Evolutionary conservation across 2,113 vertebrate species (phyloP).

Genomic region (Tachuris rubrigastra): DNA sequence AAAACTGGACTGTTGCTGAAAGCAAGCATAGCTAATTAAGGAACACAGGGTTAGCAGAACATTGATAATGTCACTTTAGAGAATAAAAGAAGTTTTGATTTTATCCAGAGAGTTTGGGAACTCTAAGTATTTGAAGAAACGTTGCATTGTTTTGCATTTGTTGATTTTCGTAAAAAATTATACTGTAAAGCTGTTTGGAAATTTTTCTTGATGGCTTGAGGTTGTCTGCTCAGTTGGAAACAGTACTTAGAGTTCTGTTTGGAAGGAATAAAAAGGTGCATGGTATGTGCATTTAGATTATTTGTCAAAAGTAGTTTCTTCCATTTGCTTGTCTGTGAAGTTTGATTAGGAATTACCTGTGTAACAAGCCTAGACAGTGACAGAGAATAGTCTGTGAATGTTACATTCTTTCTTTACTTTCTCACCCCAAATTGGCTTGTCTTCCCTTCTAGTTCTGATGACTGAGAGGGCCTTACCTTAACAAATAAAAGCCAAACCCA

Average conservation of each 20-base stretch:
- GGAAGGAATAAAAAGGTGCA: background rate
- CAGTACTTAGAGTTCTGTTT: background rate
- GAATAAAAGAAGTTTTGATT: background rate
- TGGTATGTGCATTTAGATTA: background rate
- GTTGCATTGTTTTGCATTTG: background rate
- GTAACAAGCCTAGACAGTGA: background rate
- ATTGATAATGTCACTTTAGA: background rate
- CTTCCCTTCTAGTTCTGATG: background rate
- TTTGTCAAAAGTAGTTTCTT: conserved; percentile 21
- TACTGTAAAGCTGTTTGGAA: background rate
- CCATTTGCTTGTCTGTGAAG: background rate
- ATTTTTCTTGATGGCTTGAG: background rate
- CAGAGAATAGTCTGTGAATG: background rate
- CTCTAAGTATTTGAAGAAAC: background rate
- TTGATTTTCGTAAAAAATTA: background rate
- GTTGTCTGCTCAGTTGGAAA: background rate
- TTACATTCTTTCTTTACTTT: background rate
- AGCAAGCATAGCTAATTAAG: background rate
- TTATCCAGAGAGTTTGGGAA: background rate
- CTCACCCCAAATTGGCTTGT: background rate
- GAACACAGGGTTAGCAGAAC: background rate
- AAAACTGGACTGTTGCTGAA: background rate
- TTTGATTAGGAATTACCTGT: background rate
- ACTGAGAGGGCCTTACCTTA: background rate
- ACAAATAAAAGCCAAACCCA: background rate